Percentiles rank a stretch among this genome's conserved stretches.
Conservation (phyloP, 1,140 invertebrate species). For the Oryzaephilus surinamensis region DNA sequence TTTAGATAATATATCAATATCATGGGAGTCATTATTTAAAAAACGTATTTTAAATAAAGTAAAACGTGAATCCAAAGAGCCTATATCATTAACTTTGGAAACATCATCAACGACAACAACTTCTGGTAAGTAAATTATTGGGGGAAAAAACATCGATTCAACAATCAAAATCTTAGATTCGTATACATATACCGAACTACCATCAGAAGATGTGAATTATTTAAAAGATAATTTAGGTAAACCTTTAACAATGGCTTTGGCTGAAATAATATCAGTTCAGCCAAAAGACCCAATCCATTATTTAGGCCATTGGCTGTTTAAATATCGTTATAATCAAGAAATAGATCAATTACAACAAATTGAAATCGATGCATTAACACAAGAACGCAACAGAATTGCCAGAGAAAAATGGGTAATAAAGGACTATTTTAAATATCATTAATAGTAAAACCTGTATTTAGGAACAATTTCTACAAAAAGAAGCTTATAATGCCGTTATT, state of each 20-base stretch:
- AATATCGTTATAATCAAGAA: constrained; percentile 36
- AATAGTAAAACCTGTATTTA: no score
- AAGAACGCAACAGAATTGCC: constrained; percentile 23
- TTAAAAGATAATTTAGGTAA: constrained; percentile 30
- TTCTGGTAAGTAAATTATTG: no score
- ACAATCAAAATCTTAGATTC: no score
- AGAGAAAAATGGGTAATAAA: constrained; percentile 27
- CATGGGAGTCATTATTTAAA: no score
- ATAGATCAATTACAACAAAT: constrained; percentile 22
- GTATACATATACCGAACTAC: constrained; percentile 16
- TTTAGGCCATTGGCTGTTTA: constrained; percentile 35
- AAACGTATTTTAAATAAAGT: no score
- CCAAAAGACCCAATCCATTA: constrained; percentile 36
- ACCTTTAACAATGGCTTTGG: constrained; percentile 31
- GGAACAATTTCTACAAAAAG: constrained; percentile 26
- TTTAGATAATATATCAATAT: no score
- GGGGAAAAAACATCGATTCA: no score
- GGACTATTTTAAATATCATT: no score
- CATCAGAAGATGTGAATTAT: constrained; percentile 30
- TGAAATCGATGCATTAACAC: constrained; percentile 24
- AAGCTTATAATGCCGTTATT: constrained; percentile 23
- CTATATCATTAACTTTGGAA: no score
- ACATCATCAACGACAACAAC: no score
- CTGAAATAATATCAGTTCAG: constrained; percentile 33
- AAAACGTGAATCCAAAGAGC: no score